A percentile compares a stretch with the other conserved stretches of the same genome.
Evolutionary conservation across 2,888 invertebrate species (phyloP).

Genomic region (Hoplodrina ambigua): DNA sequence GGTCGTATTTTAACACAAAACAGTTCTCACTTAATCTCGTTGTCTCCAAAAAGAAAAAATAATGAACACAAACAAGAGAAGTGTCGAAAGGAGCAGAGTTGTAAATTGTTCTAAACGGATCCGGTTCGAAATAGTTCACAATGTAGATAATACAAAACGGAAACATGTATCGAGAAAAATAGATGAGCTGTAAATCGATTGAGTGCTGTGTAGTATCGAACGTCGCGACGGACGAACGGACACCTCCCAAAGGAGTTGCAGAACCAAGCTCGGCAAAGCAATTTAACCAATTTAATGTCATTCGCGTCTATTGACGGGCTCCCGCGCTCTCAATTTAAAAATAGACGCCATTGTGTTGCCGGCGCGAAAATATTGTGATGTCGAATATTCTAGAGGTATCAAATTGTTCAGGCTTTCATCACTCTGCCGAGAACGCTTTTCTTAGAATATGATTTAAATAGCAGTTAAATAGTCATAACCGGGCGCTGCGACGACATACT

Average conservation of each 20-base stretch:
- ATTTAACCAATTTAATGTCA: slow-evolving; percentile 90
- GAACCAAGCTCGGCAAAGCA: slow-evolving; percentile 85
- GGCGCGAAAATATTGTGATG: slow-evolving; percentile 75
- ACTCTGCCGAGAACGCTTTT: slow-evolving; percentile 67
- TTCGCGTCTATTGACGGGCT: slow-evolving; percentile 87
- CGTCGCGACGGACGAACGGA: slow-evolving; percentile 70
- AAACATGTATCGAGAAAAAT: slow-evolving; percentile 68
- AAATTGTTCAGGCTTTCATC: slow-evolving; percentile 52
- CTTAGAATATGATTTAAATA: slow-evolving; percentile 83
- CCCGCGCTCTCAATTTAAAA: slow-evolving; percentile 87
- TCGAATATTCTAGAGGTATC: slow-evolving; percentile 47
- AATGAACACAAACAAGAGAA: slow-evolving; percentile 17
- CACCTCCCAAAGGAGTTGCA: slow-evolving; percentile 83
- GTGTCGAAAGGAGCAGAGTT: slow-evolving; percentile 37
- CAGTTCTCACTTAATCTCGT: slow-evolving; percentile 17
- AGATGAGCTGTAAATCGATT: slow-evolving; percentile 73
- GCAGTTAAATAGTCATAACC: slow-evolving; percentile 80
- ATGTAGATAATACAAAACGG: slow-evolving; percentile 59
- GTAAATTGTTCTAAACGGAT: slow-evolving; percentile 51
- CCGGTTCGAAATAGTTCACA: slow-evolving; percentile 53
- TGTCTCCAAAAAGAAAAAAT: slow-evolving; percentile 23
- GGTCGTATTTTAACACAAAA: slow-evolving; percentile 20
- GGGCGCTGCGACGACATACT: slow-evolving; percentile 77
- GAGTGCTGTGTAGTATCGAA: slow-evolving; percentile 64
- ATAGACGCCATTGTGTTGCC: slow-evolving; percentile 84